Base-by-base conservation (phyloP, 1,140 invertebrate genomes). In the Aphidius ervi region DNA sequence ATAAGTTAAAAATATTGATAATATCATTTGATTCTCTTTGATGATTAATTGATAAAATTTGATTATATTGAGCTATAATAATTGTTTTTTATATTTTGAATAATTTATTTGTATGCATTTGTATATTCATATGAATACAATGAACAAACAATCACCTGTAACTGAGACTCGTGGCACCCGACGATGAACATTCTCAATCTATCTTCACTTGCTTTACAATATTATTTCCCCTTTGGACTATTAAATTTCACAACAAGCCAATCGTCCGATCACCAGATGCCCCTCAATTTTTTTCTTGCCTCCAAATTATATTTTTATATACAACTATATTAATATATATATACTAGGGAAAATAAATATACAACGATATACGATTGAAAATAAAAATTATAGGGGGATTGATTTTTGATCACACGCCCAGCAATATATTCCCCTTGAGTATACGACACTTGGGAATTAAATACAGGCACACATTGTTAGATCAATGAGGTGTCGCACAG, bases 151-250 rank as follows among this genome's bases (percentile, higher is more conserved):
- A 46, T 65, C 63, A 68, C 66, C 64, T 71, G 70, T 71, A 71
- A 73, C 61, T 62, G 65, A 71, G 68, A 73, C 64, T 67, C 70
- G 70, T 72, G 68, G 71, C 68, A 73, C 65, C 59, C 16, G 20
- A 31, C 23, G 23, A 31, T 31, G 23, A 52, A 61, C 55, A 55
- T 58, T 40, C 39, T n/a, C 16, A 54, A 54, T 45, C 16, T 56
- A 66, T 52, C 40, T 56, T 41, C 59, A 63, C 62, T 62, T 66
- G 61, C 52, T 49, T 47, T 3, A 31, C 23, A 31, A 31, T 31
- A 31, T 59, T 37, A 46, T 8, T n/a, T 41, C 10, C 40, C 10
- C 56, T 46, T 9, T 58, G 53, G 50, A 46, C 49, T 42, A 62
- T 68, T 67, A 52, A 65, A 69, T 70, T 68, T 70, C 68, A 69